These are phyloP conservation scores for Monarcha castaneiventris DNA, from an alignment of 2,113 vertebrate genomes.

Conservation along the genomic window DNA sequence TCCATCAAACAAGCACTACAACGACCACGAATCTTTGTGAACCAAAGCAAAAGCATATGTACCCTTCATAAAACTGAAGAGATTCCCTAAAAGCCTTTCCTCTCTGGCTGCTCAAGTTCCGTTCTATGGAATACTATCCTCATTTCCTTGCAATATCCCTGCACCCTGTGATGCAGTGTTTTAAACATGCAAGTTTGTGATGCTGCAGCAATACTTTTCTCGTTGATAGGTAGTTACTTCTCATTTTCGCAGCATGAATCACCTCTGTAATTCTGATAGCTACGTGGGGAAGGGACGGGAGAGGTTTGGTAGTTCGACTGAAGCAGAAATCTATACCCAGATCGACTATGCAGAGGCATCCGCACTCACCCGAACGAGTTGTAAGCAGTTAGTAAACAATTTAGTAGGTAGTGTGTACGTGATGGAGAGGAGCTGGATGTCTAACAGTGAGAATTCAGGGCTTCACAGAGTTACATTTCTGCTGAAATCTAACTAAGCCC, in stretches of 20 bases:
- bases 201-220: conserved; percentile 51
- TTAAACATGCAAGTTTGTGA: conserved; percentile 47
- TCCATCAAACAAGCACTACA: neutral
- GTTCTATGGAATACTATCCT: neutral
- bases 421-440: neutral
- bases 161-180: conserved; percentile 4
- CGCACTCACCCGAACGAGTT: neutral
- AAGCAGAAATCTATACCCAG: neutral
- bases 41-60: neutral
- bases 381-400: conserved; percentile 41
- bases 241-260: neutral
- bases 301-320: neutral
- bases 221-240: conserved; percentile 1
- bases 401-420: neutral
- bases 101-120: neutral
- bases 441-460: neutral
- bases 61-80: neutral
- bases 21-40: neutral
- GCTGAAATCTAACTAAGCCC: neutral
- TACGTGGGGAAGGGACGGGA: neutral
- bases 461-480: neutral
- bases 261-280: neutral
- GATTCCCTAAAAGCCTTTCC: neutral
- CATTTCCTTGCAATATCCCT: conserved; percentile 6
- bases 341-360: neutral